Conservation (phyloP, 2,888 invertebrate species). For the Caenorhabditis sp. region DNA sequence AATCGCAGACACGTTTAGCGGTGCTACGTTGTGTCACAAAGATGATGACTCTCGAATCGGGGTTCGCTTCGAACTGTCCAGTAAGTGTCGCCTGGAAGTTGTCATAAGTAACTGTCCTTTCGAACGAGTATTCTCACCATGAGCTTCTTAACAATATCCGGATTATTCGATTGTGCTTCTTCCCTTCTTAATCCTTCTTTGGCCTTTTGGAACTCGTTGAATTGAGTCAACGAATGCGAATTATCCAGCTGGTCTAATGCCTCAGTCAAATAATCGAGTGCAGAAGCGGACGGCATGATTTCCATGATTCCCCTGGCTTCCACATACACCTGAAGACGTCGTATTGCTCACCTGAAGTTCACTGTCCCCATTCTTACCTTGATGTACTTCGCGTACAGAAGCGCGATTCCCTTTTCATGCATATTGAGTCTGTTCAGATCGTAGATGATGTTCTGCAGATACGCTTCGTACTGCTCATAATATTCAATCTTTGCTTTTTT, state of each 20-base stretch:
- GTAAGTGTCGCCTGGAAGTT: constrained; percentile 37
- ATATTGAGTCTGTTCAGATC: constrained; percentile 48
- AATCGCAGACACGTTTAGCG: constrained; percentile 60
- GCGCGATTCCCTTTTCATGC: constrained; percentile 30
- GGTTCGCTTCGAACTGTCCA: constrained; percentile 42
- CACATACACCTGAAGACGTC: constrained; percentile 18
- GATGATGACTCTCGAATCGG: constrained; percentile 64
- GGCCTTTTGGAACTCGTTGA: constrained; percentile 17
- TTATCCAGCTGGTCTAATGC: constrained; percentile 6
- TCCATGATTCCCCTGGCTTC: constrained; percentile 58
- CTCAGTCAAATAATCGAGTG: constrained; percentile 24
- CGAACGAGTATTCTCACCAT: neutral
- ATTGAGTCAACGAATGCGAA: constrained; percentile 5
- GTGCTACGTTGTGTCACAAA: constrained; percentile 68
- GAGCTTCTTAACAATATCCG: constrained; percentile 36
- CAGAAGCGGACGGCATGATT: constrained; percentile 50
- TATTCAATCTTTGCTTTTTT: constrained; percentile 1
- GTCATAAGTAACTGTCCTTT: too few species aligned
- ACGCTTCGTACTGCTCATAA: constrained; percentile 26
- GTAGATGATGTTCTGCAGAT: constrained; percentile 29
- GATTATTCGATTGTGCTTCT: too few species aligned
- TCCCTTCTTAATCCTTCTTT: too few species aligned
- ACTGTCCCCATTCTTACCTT: constrained; percentile 17
- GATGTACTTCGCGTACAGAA: constrained; percentile 31
- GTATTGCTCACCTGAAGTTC: neutral